Evolutionary conservation across 2,113 vertebrate species (phyloP).

Genomic region (Heterocephalus glaber): DNA sequence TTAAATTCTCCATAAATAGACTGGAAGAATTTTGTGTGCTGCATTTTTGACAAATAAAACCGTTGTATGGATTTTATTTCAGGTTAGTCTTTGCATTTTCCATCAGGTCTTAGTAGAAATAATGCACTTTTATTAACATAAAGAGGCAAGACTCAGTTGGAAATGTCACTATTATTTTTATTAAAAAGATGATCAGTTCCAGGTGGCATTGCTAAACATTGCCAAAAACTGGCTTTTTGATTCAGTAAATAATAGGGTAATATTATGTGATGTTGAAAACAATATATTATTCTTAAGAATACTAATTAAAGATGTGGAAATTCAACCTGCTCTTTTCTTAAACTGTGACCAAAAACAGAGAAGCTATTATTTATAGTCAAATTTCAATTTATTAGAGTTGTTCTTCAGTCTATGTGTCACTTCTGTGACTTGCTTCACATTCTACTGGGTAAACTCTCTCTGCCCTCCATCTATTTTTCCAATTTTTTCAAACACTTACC

Average conservation of each 20-base stretch:
- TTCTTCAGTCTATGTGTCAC: neutral
- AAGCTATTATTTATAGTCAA: slow-evolving; percentile 6
- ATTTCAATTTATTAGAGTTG: slow-evolving; percentile 9
- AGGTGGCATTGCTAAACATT: slow-evolving; percentile 5
- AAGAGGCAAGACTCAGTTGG: neutral
- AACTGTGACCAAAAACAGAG: neutral
- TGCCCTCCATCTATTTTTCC: neutral
- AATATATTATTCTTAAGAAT: neutral
- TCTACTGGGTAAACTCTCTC: neutral
- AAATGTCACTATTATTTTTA: slow-evolving; percentile 59
- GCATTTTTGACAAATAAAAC: neutral
- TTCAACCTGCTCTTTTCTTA: neutral
- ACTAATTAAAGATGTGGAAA: neutral
- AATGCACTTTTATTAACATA: neutral
- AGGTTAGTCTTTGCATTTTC: neutral
- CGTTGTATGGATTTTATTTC: neutral
- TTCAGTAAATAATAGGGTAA: neutral
- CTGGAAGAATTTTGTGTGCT: neutral
- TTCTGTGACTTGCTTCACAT: neutral
- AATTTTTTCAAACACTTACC: neutral
- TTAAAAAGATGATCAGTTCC: slow-evolving; percentile 17
- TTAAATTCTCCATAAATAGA: neutral
- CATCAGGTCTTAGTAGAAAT: slow-evolving; percentile 20
- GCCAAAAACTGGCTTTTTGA: neutral
- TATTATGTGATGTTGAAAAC: neutral